Conservation (phyloP, 2,113 vertebrate species). For the Zosterops pallidus region DNA sequence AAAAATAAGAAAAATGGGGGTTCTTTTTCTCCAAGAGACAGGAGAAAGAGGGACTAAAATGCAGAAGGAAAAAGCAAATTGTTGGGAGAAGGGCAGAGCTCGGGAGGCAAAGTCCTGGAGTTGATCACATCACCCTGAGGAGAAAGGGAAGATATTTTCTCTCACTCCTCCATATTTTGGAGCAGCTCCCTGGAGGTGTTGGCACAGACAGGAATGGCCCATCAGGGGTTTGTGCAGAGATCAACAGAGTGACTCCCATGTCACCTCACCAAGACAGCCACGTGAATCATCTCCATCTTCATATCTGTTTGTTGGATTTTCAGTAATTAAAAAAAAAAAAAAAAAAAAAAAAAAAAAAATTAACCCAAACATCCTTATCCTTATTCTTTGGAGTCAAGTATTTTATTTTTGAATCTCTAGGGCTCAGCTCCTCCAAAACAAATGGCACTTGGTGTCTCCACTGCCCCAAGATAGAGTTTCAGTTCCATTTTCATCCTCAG, state of each 20-base stretch:
- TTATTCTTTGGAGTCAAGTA: not conserved
- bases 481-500: not conserved
- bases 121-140: not conserved
- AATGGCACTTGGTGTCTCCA: not conserved
- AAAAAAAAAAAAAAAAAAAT: too few species aligned
- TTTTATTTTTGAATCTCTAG: not conserved
- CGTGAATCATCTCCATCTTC: not conserved
- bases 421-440: not conserved
- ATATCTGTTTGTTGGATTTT: not conserved
- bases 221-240: not conserved
- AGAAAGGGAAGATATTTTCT: not conserved
- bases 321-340: not conserved
- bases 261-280: not conserved
- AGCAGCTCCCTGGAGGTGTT: not conserved
- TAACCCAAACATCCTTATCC: not conserved
- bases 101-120: not conserved
- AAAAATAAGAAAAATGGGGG: not conserved
- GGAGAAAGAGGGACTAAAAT: not conserved
- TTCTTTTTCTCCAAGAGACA: not conserved
- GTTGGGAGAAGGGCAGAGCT: not conserved
- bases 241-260: accelerated
- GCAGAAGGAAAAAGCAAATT: not conserved
- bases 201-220: not conserved
- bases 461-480: not conserved
- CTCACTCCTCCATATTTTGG: not conserved